Conservation (phyloP, 2,113 vertebrate species). For the Miniopterus natalensis region DNA sequence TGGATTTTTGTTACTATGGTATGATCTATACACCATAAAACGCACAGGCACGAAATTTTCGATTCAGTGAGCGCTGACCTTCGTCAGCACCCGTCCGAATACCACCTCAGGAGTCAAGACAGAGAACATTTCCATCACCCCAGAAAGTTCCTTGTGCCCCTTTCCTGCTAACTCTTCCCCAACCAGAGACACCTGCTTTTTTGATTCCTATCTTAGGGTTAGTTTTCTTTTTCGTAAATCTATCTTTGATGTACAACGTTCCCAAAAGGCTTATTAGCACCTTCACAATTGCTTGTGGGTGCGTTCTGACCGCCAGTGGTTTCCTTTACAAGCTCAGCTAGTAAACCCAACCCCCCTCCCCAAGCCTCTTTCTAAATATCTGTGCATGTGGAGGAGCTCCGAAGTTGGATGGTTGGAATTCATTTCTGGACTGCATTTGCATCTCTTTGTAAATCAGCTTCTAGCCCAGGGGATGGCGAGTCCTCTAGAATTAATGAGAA, state of each 20-base stretch:
- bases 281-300: neutral
- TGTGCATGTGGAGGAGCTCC: neutral
- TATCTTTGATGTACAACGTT: neutral
- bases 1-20: neutral
- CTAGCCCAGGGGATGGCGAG: neutral
- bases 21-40: rapidly evolving
- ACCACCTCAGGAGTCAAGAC: neutral
- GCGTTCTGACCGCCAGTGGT: rapidly evolving
- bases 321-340: neutral
- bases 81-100: neutral
- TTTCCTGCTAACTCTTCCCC: neutral
- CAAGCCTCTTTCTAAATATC: neutral
- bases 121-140: neutral
- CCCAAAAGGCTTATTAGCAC: neutral
- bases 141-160: neutral
- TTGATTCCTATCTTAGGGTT: neutral
- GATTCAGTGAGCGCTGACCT: neutral
- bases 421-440: constrained; percentile 28
- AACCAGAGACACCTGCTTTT: too few species aligned
- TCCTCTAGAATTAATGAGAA: neutral
- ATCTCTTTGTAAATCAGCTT: constrained; percentile 39
- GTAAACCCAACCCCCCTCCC: too few species aligned
- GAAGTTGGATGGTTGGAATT: neutral
- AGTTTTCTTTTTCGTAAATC: neutral
- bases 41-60: neutral